Base-by-base conservation (phyloP, 2,113 vertebrate species). In the Prinia subflava region DNA sequence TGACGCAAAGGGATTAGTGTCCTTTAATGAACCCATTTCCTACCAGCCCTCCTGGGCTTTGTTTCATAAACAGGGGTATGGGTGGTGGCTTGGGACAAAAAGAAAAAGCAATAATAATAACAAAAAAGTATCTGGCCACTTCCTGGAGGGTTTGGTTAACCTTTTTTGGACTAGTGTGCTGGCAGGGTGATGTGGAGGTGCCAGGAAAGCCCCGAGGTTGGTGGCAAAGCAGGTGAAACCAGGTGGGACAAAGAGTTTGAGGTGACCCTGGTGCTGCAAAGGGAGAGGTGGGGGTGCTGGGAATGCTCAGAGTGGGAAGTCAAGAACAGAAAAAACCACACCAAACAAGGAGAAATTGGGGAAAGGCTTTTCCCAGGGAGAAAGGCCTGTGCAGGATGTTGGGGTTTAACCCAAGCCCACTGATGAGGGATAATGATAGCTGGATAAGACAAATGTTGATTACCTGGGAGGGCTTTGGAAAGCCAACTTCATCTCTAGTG, bases 21-120 rank as follows among this genome's bases (percentile, higher is more conserved):
- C 82, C 59, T 87, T 31, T 68, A 71, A 91, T 92, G 87, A 92
- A 83, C 59, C 1, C 73, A 41, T 93, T 96, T 93, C 96, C 90
- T 88, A 41, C 59, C 0, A 0, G 39, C n/a, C 63, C 82, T 80
- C 52, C 88, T 77, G 90, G 87, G 71, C 20, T 59, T 63, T 44
- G 46, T 94, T 96, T 70, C 70, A 88, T 53, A 76, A 91, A 80
- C 0, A 0, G n/a, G 49, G 46, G 5, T 39, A 41, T 7, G 65
- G 83, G 15, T 15, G 33, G 16, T 75, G 83, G 83, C 67, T 56
- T 63, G 63, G 70, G 62, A 83, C n/a, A 3, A 50, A 69, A 76
- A 35, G 9, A 33, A 44, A 71, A 41, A 16, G 11, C 33, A 64
- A 3, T 2, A 6, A 13, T 18, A 39, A 9, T 7, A 14, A 35